Evolutionary conservation across 2,797 vertebrate genomes (phyloP), one percentile per base, ranked within the genome.

Genomic region (Psittacula derbiana): DNA sequence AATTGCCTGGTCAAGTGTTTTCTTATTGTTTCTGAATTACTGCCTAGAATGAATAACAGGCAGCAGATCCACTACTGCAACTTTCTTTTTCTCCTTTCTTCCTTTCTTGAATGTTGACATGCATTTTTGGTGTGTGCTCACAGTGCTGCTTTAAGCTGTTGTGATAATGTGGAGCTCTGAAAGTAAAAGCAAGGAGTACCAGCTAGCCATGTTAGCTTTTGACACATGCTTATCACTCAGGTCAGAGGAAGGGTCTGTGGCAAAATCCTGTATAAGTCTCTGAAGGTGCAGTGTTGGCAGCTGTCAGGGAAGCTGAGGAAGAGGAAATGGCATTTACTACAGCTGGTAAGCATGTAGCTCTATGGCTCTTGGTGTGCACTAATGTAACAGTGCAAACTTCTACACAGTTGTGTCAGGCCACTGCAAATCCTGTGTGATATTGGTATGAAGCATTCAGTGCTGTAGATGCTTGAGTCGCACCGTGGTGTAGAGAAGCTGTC

Each of bases 21-120:
- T 71, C 87, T 95, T 93, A 85, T 86, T 96, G 91, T 97, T 97
- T 94, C 84, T 94, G 86, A 97, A 97, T 96, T 95, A 85, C 87
- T 87, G 80, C 76, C 87, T 95, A 61, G 46, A 57, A 76, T 75
- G 91, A 36, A 30, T 83, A 88, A 78, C 44, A 95, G 86, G 46
- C 61, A 88, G 43, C 80, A 93, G 72, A 76, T 86, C 94, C 58
- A 23, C 57, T 92, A 19, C 69, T 76, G 86, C 76, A 82, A 91
- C 88, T 93, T 94, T 44, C 28, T 64, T 72, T 75, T 46, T 46
- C 38, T 49, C 36, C 43, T 64, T 92, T 53, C 41, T 65, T 73
- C 50, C 69, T 84, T 93, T 46, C 52, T 76, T 52, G 31, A 69
- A 71, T 31, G 38, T 47, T 88, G 47, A 46, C 19, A 4, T 9